Percentiles rank a stretch among this genome's conserved stretches.
Evolutionary conservation across 2,888 invertebrate species (phyloP).

Genomic region (Germaria angustata): DNA sequence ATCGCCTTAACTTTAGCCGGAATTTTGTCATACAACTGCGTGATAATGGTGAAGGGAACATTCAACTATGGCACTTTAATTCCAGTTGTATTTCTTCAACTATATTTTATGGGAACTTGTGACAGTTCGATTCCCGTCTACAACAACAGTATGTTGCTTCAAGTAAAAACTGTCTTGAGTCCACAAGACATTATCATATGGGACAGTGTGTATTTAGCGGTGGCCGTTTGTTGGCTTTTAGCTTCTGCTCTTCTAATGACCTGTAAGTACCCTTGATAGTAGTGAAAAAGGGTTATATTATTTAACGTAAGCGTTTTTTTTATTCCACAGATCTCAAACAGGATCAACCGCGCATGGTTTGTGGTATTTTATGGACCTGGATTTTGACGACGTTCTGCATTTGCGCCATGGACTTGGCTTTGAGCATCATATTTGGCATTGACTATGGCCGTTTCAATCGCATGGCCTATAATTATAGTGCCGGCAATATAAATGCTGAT

Average conservation of each 20-base stretch:
- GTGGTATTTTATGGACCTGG: conserved; percentile 75
- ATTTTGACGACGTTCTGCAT: conserved; percentile 73
- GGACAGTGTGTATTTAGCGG: conserved; percentile 76
- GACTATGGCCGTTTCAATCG: conserved; percentile 75
- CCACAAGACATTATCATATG: conserved; percentile 75
- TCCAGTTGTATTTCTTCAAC: conserved; percentile 74
- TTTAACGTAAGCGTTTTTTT: no score
- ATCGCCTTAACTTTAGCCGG: conserved; percentile 78
- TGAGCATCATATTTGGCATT: conserved; percentile 78
- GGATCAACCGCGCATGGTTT: conserved; percentile 69
- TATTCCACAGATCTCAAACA: conserved; percentile 73
- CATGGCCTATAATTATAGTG: conserved; percentile 68
- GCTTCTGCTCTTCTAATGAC: conserved; percentile 74
- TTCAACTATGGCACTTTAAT: conserved; percentile 72
- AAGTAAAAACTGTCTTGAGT: conserved; percentile 72
- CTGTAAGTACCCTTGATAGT: conserved; percentile 71
- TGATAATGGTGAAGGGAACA: conserved; percentile 70
- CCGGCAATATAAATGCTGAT: conserved; percentile 67
- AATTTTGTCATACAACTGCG: conserved; percentile 77
- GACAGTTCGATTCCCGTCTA: conserved; percentile 68
- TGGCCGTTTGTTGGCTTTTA: conserved; percentile 76
- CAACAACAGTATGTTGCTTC: conserved; percentile 63
- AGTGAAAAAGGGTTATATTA: no score
- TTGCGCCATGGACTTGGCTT: conserved; percentile 75
- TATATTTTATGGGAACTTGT: conserved; percentile 77